Base-by-base conservation (phyloP, 2,888 invertebrate species). In the Drosophila incognita region DNA sequence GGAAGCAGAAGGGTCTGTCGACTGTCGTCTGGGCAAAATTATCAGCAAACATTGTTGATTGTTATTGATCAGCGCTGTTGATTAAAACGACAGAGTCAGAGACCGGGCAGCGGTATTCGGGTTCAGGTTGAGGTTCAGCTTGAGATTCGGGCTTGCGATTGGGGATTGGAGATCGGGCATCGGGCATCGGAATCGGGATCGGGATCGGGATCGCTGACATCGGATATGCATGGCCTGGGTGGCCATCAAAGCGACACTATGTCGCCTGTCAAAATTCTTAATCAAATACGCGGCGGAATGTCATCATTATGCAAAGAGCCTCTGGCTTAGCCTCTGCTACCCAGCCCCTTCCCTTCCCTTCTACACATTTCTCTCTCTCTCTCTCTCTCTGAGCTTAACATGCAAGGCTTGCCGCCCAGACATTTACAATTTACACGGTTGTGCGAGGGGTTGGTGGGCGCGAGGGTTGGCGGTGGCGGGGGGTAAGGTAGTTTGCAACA, bases 231-330 rank as follows among this genome's bases (percentile, higher is more conserved):
- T 79, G 87, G 87, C 73, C 84, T 90, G 90, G 90, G 90, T 90
- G 90, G 90, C 84, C 90, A 79, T 85, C 85, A 89, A 90, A 79
- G 87, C 85, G 87, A 89, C 90, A 90, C 91, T 91, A 89, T 85
- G 90, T 91, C 86, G 88, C 90, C 85, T 90, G 90, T 91, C 90
- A 91, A 90, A 90, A 88, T 90, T 90, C 89, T 91, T 91, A 90
- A 90, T 90, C 91, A 91, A 90, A 90, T 90, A 83, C 90, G 88
- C 90, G 79, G 80, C 79, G 87, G 90, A 90, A 91, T 90, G 91
- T 90, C 91, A 90, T 91, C 91, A 90, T 90, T 91, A 87, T 89
- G 89, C 89, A 84, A 84, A 85, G 67, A 71, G 70, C 68, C 83
- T 62, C 80, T 70, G 79, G 66, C 76, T 68, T 59, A 64, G 69